These are phyloP conservation scores for Onychomys leucogaster DNA, from an alignment of 2,797 vertebrate genomes.

Conservation along the genomic window DNA sequence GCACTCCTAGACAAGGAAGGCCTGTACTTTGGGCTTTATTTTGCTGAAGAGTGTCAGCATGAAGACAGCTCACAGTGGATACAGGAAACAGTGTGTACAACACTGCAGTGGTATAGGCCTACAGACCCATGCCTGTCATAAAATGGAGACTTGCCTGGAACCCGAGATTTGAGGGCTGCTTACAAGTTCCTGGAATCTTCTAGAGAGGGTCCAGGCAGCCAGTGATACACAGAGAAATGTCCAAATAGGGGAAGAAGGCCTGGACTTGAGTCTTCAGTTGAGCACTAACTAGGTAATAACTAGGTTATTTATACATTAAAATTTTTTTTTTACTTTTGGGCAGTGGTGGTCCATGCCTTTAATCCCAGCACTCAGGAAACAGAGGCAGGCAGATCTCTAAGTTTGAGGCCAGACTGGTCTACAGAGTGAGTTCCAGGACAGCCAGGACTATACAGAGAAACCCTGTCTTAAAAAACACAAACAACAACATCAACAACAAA, in stretches of 20 bases:
- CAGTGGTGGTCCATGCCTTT: not conserved
- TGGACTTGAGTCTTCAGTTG: not conserved
- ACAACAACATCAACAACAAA: no score
- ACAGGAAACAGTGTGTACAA: not conserved
- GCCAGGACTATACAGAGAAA: not conserved
- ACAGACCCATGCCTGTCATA: not conserved
- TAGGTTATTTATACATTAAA: not conserved
- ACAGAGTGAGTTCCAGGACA: not conserved
- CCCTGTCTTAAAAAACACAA: not conserved
- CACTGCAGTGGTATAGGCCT: not conserved
- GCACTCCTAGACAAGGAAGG: not conserved
- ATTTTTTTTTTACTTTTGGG: not conserved
- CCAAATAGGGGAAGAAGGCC: not conserved
- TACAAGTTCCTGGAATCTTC: not conserved
- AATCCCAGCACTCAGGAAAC: not conserved
- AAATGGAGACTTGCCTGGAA: not conserved
- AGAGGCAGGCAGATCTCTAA: not conserved
- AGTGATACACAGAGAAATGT: not conserved
- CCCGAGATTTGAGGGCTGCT: not conserved
- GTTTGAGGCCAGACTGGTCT: not conserved
- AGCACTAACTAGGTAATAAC: not conserved
- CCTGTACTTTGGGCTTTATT: not conserved
- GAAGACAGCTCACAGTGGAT: not conserved
- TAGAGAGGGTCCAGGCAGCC: not conserved
- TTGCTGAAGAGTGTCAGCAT: not conserved